Base-by-base conservation (phyloP, 92 coral and sea anemone species). In the Epizoanthus rinbou region DNA sequence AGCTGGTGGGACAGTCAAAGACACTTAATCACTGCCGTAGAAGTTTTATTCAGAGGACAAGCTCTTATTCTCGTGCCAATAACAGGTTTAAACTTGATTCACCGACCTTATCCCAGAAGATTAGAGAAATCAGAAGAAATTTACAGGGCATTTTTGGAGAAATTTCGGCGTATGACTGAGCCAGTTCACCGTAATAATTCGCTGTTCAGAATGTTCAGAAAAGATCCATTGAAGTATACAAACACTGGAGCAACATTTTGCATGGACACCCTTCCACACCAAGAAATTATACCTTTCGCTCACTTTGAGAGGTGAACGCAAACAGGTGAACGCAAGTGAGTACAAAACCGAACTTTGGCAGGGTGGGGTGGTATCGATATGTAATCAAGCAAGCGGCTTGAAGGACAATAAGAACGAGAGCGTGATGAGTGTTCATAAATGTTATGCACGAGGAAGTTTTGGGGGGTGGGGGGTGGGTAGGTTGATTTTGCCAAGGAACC, bases 21-120 rank as follows among this genome's bases (percentile, higher is more conserved):
- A 39, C 62, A 85, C 39, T 11, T 85, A 1, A 9, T 66, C 23
- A 53, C 88, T 2, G 88, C 58, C 0, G 88, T 85, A 21, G 88
- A 85, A 76, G 17, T 85, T 14, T 75, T 64, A 35, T 85, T 85
- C 47, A 70, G 88, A 17, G 83, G 88, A 3, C 88, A 85, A 56
- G 76, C 84, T 15, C 57, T 85, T 21, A 22, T 85, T 35, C 75
- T 62, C 31, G 65, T 76, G 4, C 87, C 88, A 24, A 68, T 85
- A 24, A 65, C 84, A 3, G 84, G 54, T 2, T 58, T 2, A 5
- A 85, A 76, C 23, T 58, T 16, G 69, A 64, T 8, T 28, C 69
- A 64, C 15, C 69, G 69, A 35, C 69, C 69, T 10, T 64, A 64
- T 64, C 17, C 28, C 13, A 6, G 1, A 5, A 35, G 69, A 7